Percentiles rank a stretch among this genome's conserved stretches.
Evolutionary conservation across 2,888 invertebrate genomes (phyloP).

Genomic region (Mongoloraphidia duomilia): DNA sequence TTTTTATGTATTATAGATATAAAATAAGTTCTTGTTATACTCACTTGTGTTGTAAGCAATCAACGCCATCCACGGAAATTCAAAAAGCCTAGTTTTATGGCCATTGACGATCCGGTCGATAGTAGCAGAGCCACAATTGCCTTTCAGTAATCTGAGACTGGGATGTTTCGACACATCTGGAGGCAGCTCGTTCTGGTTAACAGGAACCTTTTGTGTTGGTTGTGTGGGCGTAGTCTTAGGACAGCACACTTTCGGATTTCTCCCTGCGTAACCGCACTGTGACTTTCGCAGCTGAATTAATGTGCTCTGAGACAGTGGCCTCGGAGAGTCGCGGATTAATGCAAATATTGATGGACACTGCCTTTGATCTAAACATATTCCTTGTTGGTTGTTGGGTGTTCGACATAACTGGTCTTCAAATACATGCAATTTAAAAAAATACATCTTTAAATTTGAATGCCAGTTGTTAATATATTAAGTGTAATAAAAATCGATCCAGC

Average conservation of each 20-base stretch:
- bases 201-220: slow-evolving; percentile 4
- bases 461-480: too few species aligned
- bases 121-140: slow-evolving; percentile 41
- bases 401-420: neutral
- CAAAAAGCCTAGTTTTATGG: slow-evolving; percentile 40
- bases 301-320: neutral
- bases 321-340: neutral
- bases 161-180: slow-evolving; percentile 28
- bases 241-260: slow-evolving; percentile 30
- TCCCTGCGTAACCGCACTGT: slow-evolving; percentile 32
- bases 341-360: neutral
- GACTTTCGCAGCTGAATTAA: slow-evolving; percentile 24
- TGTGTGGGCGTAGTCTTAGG: slow-evolving; percentile 7
- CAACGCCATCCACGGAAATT: slow-evolving; percentile 66
- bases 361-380: slow-evolving; percentile 4
- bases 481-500: too few species aligned
- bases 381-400: slow-evolving; percentile 6
- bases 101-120: slow-evolving; percentile 45
- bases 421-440: too few species aligned
- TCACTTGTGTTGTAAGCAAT: slow-evolving; percentile 37
- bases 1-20: too few species aligned
- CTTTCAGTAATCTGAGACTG: slow-evolving; percentile 27
- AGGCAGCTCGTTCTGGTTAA: slow-evolving; percentile 11
- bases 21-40: neutral
- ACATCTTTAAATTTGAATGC: too few species aligned